Percentiles rank a stretch among this genome's conserved stretches.
These are phyloP conservation scores for Halichoeres trimaculatus DNA, from an alignment of 2,113 vertebrate species.

Conservation along the genomic window DNA sequence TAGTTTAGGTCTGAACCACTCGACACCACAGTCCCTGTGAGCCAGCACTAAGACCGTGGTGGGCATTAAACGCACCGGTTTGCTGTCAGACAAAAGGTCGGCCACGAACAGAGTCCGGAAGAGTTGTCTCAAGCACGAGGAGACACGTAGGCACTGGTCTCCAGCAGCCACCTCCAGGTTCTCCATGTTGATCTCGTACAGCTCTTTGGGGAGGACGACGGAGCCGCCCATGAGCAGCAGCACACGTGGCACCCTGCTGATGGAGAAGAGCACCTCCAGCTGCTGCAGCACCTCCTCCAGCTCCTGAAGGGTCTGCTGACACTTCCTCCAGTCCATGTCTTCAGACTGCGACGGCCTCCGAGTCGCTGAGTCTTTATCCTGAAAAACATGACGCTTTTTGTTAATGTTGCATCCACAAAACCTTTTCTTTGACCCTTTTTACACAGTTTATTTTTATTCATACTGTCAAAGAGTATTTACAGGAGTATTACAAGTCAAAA, in stretches of 20 bases:
- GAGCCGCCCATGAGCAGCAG: slow-evolving; percentile 93
- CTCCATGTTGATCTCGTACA: slow-evolving; percentile 95
- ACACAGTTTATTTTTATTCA: too few relatives aligned
- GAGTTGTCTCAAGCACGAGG: slow-evolving; percentile 88
- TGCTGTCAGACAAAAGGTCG: slow-evolving; percentile 90
- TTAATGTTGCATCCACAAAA: slow-evolving; percentile 8
- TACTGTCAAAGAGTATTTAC: too few relatives aligned
- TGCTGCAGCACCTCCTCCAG: slow-evolving; percentile 89
- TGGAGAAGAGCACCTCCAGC: slow-evolving; percentile 89
- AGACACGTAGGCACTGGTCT: slow-evolving; percentile 83
- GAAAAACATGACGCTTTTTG: background rate
- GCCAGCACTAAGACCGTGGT: slow-evolving; percentile 88
- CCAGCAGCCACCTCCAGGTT: slow-evolving; percentile 77
- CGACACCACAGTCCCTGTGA: slow-evolving; percentile 90
- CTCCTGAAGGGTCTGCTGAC: slow-evolving; percentile 87
- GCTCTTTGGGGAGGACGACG: slow-evolving; percentile 88
- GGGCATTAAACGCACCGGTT: slow-evolving; percentile 84
- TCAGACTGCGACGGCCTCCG: slow-evolving; percentile 68
- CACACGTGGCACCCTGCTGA: slow-evolving; percentile 90
- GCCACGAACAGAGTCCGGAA: slow-evolving; percentile 94
- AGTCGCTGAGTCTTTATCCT: slow-evolving; percentile 81
- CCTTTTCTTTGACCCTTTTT: too few relatives aligned
- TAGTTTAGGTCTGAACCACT: slow-evolving; percentile 94
- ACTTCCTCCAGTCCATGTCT: slow-evolving; percentile 80
- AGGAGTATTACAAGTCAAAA: too few relatives aligned